Evolutionary conservation across 2,888 invertebrate species (phyloP).

Genomic region (Drosophila falleni): DNA sequence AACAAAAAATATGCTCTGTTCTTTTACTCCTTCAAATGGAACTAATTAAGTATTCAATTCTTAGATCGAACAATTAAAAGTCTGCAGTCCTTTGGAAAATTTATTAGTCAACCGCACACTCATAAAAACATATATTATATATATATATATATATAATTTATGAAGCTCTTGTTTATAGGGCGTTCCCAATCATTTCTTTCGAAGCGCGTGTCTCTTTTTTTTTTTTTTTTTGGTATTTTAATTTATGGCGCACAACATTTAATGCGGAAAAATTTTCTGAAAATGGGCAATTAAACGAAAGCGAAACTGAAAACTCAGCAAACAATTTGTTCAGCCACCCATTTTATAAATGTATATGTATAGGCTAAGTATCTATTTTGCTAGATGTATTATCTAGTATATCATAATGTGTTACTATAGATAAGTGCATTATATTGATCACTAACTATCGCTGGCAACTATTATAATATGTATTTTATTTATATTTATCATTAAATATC

Average conservation of each 20-base stretch:
- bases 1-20: conserved; percentile 17
- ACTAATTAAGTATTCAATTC: conserved; percentile 40
- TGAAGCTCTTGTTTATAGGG: conserved; percentile 36
- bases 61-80: conserved; percentile 56
- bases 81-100: conserved; percentile 46
- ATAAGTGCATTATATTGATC: conserved; percentile 26
- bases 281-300: conserved; percentile 76
- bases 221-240: conserved; percentile 13
- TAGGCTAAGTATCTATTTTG: conserved; percentile 31
- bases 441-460: conserved; percentile 46
- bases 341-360: conserved; percentile 15
- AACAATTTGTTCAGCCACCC: conserved; percentile 48
- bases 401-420: conserved; percentile 11
- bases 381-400: conserved; percentile 23
- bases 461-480: conserved; percentile 43
- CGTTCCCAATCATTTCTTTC: conserved; percentile 42
- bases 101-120: conserved; percentile 31
- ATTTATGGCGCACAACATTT: conserved; percentile 60
- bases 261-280: conserved; percentile 70
- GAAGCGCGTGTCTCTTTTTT: conserved; percentile 31
- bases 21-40: conserved; percentile 17
- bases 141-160: conserved; percentile 37
- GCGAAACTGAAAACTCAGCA: conserved; percentile 59
- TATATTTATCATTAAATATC: conserved; percentile 34
- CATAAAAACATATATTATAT: conserved; percentile 6